Percentiles rank a stretch among this genome's conserved stretches.
Conservation (phyloP, 2,888 invertebrate genomes). For the Clusia tigrina region DNA sequence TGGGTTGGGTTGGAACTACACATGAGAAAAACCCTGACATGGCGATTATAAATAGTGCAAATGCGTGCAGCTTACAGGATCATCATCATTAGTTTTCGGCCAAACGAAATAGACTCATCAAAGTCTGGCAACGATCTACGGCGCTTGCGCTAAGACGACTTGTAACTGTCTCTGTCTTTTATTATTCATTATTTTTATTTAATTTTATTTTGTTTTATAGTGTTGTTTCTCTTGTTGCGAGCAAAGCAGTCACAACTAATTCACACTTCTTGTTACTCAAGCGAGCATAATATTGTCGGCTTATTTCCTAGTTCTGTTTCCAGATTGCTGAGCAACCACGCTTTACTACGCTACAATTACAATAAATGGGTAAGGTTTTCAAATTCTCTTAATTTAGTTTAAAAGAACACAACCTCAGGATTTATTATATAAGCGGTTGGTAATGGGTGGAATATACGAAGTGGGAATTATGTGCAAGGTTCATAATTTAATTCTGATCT, state of each 20-base stretch:
- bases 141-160: background rate
- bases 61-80: conserved; percentile 49
- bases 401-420: too few species aligned
- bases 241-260: background rate
- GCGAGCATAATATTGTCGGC: background rate
- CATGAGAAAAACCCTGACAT: conserved; percentile 5
- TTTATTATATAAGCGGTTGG: too few species aligned
- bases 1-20: too few species aligned
- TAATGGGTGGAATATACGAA: too few species aligned
- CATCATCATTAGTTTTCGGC: conserved; percentile 59
- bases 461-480: too few species aligned
- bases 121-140: background rate
- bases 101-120: conserved; percentile 27
- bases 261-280: conserved; percentile 8
- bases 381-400: too few species aligned
- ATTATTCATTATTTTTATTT: background rate
- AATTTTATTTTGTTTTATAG: background rate
- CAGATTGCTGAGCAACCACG: background rate
- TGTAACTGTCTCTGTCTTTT: background rate
- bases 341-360: conserved; percentile 27
- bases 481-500: too few species aligned
- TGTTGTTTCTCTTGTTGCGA: background rate
- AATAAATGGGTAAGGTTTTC: too few species aligned
- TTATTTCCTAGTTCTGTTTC: too few species aligned
- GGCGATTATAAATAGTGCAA: conserved; percentile 55